These are phyloP conservation scores for Lethenteron reissneri DNA, from an alignment of 2,113 vertebrate species.

Conservation along the genomic window DNA sequence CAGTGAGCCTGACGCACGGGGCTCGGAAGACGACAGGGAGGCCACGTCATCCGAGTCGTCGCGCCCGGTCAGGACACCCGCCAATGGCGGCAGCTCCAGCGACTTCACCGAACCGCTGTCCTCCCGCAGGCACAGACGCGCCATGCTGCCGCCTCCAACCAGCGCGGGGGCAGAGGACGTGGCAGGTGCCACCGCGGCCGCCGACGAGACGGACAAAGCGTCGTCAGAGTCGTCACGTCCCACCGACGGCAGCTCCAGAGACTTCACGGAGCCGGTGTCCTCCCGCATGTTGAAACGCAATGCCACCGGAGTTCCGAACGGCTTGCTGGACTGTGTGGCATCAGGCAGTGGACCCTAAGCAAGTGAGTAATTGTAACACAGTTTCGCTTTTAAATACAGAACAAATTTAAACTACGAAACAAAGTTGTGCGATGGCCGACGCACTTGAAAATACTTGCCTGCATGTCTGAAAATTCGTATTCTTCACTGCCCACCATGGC, in stretches of 20 bases:
- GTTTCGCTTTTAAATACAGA: too few species aligned
- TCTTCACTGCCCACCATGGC: too few species aligned
- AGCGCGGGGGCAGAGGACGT: background rate
- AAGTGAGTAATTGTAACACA: too few species aligned
- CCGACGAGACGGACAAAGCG: conserved; percentile 43
- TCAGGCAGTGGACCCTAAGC: too few species aligned
- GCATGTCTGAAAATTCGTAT: too few species aligned
- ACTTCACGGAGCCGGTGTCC: conserved; percentile 81
- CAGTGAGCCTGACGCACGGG: conserved; percentile 67
- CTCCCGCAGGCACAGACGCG: conserved; percentile 21
- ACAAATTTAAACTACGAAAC: too few species aligned
- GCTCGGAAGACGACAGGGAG: conserved; percentile 96
- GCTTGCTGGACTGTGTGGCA: too few species aligned
- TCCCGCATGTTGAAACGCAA: conserved; percentile 18
- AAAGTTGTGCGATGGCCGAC: too few species aligned
- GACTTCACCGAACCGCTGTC: conserved; percentile 87
- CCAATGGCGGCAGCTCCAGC: conserved; percentile 82
- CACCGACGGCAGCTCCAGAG: conserved; percentile 83
- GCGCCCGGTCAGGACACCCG: conserved; percentile 80
- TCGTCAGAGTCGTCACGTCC: conserved; percentile 95
- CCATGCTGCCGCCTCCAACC: background rate
- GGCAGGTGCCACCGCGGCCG: background rate
- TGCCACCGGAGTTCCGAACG: too few species aligned
- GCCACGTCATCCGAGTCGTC: conserved; percentile 90
- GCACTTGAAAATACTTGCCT: too few species aligned